Percentiles rank a stretch among this genome's conserved stretches.
These are phyloP conservation scores for Cyanoliseus patagonus DNA, from an alignment of 2,113 vertebrate species.

Conservation along the genomic window DNA sequence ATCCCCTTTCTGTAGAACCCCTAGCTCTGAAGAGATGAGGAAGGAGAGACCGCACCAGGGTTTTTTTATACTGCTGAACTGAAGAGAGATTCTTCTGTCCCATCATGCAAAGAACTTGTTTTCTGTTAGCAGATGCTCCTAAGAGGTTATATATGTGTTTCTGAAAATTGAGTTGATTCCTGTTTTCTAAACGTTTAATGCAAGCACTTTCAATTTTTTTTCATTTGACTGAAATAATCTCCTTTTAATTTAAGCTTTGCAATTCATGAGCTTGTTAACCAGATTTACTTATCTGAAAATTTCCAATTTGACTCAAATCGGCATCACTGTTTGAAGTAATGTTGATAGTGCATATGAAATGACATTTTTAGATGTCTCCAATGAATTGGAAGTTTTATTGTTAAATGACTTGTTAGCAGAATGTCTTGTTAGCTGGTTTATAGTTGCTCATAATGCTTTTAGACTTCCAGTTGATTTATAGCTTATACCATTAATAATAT, in stretches of 20 bases:
- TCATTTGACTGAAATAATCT: background rate
- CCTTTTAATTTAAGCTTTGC: background rate
- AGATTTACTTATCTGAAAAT: background rate
- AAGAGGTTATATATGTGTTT: background rate
- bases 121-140: background rate
- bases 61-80: background rate
- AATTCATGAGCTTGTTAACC: background rate
- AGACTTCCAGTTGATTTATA: background rate
- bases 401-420: background rate
- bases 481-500: background rate
- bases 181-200: background rate
- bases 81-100: background rate
- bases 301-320: background rate
- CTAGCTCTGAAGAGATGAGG: background rate
- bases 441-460: background rate
- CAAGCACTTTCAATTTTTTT: background rate
- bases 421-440: background rate
- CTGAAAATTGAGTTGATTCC: background rate
- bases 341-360: background rate
- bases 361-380: background rate
- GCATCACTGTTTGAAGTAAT: background rate
- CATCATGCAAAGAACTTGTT: background rate
- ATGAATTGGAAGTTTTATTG: background rate
- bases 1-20: fast-evolving
- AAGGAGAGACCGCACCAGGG: background rate